phyloP scores from a whole-genome alignment of 1,140 invertebrate genomes.

The Trialeurodes vaporariorum region DNA sequence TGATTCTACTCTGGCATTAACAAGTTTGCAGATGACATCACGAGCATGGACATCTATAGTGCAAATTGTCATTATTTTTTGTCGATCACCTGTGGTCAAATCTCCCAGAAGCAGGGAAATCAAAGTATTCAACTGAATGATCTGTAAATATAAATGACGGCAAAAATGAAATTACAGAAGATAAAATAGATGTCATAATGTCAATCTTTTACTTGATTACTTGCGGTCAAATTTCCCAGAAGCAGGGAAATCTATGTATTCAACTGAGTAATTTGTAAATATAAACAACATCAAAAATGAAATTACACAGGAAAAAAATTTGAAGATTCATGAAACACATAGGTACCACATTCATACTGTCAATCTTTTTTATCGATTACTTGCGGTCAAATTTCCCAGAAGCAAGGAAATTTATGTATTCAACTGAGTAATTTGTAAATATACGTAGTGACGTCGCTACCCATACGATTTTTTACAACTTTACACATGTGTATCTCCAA shows the following conservation, averaged over 20 bases:
- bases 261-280: constrained; percentile 51
- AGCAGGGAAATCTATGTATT: constrained; percentile 67
- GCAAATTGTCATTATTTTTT: constrained; percentile 92
- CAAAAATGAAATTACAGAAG: too few species aligned
- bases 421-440: constrained; percentile 51
- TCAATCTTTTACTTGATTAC: constrained; percentile 84
- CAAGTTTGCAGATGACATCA: constrained; percentile 78
- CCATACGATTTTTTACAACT: too few species aligned
- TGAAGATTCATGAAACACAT: too few species aligned
- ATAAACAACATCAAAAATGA: too few species aligned
- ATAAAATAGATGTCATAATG: too few species aligned
- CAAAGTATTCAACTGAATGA: constrained; percentile 64
- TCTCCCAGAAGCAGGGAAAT: constrained; percentile 72
- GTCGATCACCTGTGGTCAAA: constrained; percentile 64
- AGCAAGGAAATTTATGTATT: constrained; percentile 67
- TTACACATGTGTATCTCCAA: too few species aligned
- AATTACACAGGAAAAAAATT: too few species aligned
- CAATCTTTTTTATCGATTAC: constrained; percentile 81
- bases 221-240: constrained; percentile 61
- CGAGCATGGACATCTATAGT: constrained; percentile 86
- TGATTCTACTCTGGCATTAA: constrained; percentile 65
- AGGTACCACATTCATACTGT: too few species aligned
- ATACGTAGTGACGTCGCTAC: too few species aligned
- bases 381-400: constrained; percentile 61
- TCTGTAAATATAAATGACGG: constrained; percentile 28